Percentiles rank a stretch among this genome's conserved stretches.
phyloP scores from a whole-genome alignment of 2,888 invertebrate genomes.

The Napeogenes inachia region DNA sequence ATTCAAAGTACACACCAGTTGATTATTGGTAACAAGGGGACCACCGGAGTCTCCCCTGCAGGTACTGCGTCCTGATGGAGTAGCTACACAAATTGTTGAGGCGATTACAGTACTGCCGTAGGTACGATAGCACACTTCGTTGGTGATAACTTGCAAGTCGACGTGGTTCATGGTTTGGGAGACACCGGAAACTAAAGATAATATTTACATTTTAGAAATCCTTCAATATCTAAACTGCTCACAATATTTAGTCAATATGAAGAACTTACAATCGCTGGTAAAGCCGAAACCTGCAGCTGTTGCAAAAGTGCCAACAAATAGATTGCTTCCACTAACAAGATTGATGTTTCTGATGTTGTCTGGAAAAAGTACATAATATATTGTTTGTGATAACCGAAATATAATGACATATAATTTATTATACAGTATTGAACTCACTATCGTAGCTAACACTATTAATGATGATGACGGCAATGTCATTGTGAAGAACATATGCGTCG shows the following conservation, averaged over 20 bases:
- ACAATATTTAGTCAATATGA: too few species aligned
- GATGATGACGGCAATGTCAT: slow-evolving; percentile 44
- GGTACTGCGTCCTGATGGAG: slow-evolving; percentile 43
- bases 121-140: slow-evolving; percentile 44
- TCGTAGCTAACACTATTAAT: slow-evolving; percentile 22
- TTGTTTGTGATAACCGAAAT: too few species aligned
- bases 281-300: slow-evolving; percentile 42
- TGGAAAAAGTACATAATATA: slow-evolving; percentile 25
- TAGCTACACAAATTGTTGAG: slow-evolving; percentile 50
- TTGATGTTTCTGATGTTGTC: slow-evolving; percentile 36
- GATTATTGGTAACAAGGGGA: slow-evolving; percentile 31
- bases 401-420: background rate
- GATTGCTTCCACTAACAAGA: slow-evolving; percentile 34
- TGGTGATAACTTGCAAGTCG: slow-evolving; percentile 44
- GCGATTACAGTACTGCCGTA: slow-evolving; percentile 45
- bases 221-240: too few species aligned
- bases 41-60: slow-evolving; percentile 58
- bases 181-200: slow-evolving; percentile 17
- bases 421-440: slow-evolving; percentile 17
- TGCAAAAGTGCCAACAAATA: slow-evolving; percentile 36
- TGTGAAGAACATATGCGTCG: slow-evolving; percentile 25
- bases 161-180: slow-evolving; percentile 28
- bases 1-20: slow-evolving; percentile 7
- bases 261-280: slow-evolving; percentile 19
- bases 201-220: background rate